Base-by-base conservation (phyloP, 2,113 vertebrate genomes). In the Phycodurus eques region DNA sequence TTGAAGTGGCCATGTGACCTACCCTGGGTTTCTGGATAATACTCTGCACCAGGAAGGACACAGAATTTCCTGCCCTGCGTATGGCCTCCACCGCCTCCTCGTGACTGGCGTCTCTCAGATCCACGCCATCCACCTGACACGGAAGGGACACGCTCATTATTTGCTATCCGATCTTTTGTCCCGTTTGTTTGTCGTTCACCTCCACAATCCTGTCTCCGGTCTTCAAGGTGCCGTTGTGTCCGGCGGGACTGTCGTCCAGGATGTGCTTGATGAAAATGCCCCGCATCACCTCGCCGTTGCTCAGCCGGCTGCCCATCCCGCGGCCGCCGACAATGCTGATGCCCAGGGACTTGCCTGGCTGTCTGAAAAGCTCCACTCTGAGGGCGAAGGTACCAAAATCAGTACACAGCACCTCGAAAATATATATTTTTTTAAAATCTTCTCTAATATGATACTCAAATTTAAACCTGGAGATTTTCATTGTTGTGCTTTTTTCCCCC, bases 21-120 rank as follows among this genome's bases (percentile, higher is more conserved):
- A 99, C 98, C 93, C 95, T 93, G 71, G 94, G 90, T 91, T 91
- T 95, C 92, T 92, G 95, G 91, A 96, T 87, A 84, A 98, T 94
- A 90, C 96, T 98, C 92, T 99, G 98, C 76, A 99, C 96, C 92
- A 96, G 83, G 90, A 99, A 99, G 83, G 95, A 89, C 77, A 99
- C 97, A 9, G 97, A 95, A 88, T 95, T 98, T 75, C 95, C 96
- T 82, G 96, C 98, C 87, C 91, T 95, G 85, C 97, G 95, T 90
- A 99, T 99, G 89, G 95, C 97, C 92, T 99, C 97, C 88, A 99
- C 97, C 59, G 97, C 98, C 93, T 99, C 95, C 80, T 99, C 97
- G 0, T 99, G 98, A 89, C 96, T 99, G 67, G 97, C 97, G 80
- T 99, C 98, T 91, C 96, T 94, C 82, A 99, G 92, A 82, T 99